Conservation (phyloP, 2,113 vertebrate genomes). For the Dipodomys spectabilis region DNA sequence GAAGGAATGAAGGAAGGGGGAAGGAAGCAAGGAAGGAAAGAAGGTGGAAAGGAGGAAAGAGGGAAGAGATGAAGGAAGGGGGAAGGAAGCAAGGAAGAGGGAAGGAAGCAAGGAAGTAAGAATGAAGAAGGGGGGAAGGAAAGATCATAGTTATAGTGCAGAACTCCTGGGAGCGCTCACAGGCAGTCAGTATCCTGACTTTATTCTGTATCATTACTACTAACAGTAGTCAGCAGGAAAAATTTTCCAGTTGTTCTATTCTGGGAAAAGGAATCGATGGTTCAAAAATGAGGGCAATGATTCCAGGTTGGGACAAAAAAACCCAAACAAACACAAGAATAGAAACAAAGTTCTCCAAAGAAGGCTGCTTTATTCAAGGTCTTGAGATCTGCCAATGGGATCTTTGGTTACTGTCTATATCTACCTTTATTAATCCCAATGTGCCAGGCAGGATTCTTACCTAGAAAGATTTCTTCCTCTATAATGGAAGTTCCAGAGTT, state of each 20-base stretch:
- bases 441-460: neutral
- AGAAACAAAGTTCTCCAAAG: neutral
- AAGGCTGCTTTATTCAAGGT: neutral
- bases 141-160: neutral
- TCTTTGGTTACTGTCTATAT: neutral
- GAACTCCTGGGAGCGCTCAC: neutral
- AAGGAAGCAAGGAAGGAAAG: neutral
- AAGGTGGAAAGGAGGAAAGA: too few relatives aligned
- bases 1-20: too few relatives aligned
- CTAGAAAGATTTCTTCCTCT: neutral
- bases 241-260: neutral
- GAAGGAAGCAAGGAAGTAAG: too few relatives aligned
- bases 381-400: neutral
- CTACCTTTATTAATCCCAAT: neutral
- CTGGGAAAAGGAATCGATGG: neutral
- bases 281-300: neutral
- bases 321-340: neutral
- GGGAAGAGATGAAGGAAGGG: rapidly evolving
- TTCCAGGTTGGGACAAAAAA: neutral
- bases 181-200: neutral
- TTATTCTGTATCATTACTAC: neutral
- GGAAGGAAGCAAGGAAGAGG: neutral
- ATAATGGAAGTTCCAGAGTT: rapidly evolving
- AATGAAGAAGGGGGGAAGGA: neutral
- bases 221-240: neutral